Percentiles rank a stretch among this genome's conserved stretches.
These are phyloP conservation scores for Hippocampus abdominalis DNA, from an alignment of 2,113 vertebrate genomes.

Conservation along the genomic window DNA sequence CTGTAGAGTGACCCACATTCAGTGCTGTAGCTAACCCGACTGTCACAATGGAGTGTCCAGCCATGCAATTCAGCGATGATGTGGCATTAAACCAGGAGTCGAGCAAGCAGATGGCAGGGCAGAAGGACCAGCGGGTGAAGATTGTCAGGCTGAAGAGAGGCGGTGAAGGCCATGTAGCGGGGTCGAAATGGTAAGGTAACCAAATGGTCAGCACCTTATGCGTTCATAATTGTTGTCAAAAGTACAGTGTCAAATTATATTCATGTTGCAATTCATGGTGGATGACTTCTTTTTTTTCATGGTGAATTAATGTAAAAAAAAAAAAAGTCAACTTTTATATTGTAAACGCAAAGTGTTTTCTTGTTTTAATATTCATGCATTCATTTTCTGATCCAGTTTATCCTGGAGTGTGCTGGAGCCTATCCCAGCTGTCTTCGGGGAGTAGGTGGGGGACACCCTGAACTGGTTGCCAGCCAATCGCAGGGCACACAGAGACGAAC, in stretches of 20 bases:
- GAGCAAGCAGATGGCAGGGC: not conserved
- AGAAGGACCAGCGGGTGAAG: not conserved
- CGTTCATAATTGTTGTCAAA: not conserved
- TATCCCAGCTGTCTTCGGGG: too few relatives aligned
- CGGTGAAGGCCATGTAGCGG: not conserved
- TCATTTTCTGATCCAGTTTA: too few relatives aligned
- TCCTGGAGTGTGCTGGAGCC: too few relatives aligned
- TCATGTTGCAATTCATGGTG: not conserved
- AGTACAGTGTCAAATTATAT: not conserved
- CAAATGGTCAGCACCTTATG: not conserved
- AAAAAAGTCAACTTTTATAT: not conserved
- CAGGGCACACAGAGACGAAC: too few relatives aligned
- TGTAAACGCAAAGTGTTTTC: too few relatives aligned
- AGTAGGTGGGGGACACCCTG: too few relatives aligned
- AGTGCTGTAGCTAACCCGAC: too few relatives aligned
- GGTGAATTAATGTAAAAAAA: too few relatives aligned
- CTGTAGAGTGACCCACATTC: not conserved
- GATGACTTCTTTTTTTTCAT: not conserved
- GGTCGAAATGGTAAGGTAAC: not conserved
- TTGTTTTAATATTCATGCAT: too few relatives aligned
- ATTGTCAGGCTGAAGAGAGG: not conserved
- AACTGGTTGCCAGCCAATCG: too few relatives aligned
- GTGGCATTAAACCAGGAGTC: not conserved
- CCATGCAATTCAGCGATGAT: not conserved
- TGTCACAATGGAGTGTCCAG: not conserved